Conservation (phyloP, 2,797 vertebrate species). For the Mus caroli region DNA sequence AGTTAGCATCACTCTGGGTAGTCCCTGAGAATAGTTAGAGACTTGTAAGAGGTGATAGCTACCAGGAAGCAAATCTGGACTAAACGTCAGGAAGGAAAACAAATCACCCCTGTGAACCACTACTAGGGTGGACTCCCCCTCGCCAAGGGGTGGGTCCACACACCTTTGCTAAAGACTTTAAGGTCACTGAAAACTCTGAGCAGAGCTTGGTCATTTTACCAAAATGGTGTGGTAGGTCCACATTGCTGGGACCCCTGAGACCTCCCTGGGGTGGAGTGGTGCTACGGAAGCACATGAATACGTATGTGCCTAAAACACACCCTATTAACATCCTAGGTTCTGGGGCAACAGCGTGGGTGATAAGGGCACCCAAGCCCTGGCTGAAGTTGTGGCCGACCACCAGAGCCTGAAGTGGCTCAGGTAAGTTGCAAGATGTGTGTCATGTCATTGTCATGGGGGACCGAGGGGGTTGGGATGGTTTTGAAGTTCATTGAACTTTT, state of each 20-base stretch:
- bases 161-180: not conserved
- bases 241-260: not conserved
- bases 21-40: not conserved
- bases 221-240: not conserved
- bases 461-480: not conserved
- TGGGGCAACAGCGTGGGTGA: slow-evolving; percentile 94
- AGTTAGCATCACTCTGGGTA: not conserved
- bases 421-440: slow-evolving; percentile 80
- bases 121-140: not conserved
- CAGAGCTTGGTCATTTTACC: not conserved
- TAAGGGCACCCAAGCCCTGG: slow-evolving; percentile 90
- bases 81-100: not conserved
- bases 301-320: rapidly evolving
- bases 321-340: slow-evolving; percentile 87
- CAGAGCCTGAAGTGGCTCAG: slow-evolving; percentile 92
- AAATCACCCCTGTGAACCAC: not conserved
- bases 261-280: not conserved
- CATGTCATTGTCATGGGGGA: not conserved
- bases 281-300: rapidly evolving
- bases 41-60: not conserved
- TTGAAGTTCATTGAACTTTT: not conserved
- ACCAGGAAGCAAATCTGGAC: not conserved
- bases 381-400: slow-evolving; percentile 89
- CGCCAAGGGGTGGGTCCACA: not conserved
- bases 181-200: not conserved